Conservation (phyloP, 2,888 invertebrate species). For the Dolichopus griseipennis region DNA sequence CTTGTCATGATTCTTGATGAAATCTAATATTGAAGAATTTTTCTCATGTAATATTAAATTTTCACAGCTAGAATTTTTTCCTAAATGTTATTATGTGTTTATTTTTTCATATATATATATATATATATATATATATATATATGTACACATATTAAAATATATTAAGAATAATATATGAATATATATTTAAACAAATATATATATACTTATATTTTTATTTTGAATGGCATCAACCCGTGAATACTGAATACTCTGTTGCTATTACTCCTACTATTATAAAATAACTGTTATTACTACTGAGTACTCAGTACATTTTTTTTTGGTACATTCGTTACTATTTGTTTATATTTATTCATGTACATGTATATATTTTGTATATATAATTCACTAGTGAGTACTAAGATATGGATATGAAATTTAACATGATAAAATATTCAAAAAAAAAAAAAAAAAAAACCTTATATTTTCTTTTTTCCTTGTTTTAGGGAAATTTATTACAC, state of each 20-base stretch:
- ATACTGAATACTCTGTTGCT: no score
- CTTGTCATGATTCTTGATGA: constrained; percentile 6
- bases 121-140: no score
- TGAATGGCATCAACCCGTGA: no score
- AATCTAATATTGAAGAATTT: neutral
- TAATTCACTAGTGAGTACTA: neutral
- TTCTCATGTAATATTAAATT: constrained; percentile 3
- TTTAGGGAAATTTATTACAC: neutral
- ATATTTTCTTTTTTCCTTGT: neutral
- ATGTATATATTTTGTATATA: neutral
- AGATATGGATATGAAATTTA: neutral
- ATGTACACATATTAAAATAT: no score
- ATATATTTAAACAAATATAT: no score
- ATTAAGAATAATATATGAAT: no score
- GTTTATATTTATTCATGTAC: neutral
- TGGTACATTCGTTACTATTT: neutral
- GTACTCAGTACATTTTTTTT: no score
- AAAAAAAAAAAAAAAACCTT: neutral
- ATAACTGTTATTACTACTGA: no score
- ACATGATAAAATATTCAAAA: neutral
- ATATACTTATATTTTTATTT: no score
- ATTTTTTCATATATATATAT: no score
- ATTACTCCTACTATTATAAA: neutral
- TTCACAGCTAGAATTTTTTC: neutral
- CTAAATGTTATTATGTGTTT: neutral